A percentile compares a stretch with the other conserved stretches of the same genome.
These are phyloP conservation scores for Istiophorus platypterus DNA, from an alignment of 2,113 vertebrate species.

Conservation along the genomic window DNA sequence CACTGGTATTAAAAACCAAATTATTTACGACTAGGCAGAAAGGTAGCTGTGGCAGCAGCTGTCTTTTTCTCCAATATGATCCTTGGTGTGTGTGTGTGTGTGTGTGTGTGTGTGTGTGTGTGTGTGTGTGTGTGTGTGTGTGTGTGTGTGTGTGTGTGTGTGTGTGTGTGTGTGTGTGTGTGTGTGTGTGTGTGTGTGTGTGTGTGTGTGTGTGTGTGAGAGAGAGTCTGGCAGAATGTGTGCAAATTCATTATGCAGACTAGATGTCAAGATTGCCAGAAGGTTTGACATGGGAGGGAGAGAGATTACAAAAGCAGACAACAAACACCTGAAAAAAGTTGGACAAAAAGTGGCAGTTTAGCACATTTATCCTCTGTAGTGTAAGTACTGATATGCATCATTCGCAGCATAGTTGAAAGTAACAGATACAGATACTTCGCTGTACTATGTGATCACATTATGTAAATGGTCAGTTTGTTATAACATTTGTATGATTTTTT, in stretches of 20 bases:
- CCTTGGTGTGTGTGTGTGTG: not conserved
- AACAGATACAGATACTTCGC: not conserved
- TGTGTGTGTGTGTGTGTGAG: conserved; percentile 15
- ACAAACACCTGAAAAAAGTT: conserved; percentile 1
- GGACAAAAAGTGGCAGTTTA: conserved; percentile 7
- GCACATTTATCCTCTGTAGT: not conserved
- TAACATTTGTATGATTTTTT: too few relatives aligned
- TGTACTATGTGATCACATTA: not conserved
- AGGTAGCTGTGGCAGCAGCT: conserved; percentile 28
- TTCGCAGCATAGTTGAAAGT: not conserved
- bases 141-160: conserved; percentile 5
- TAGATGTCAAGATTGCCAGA: conserved; percentile 20
- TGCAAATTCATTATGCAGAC: conserved; percentile 8
- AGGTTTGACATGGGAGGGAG: not conserved
- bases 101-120: not conserved
- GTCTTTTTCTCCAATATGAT: conserved; percentile 14
- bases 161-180: conserved; percentile 10
- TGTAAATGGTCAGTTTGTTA: not conserved
- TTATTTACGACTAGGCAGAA: conserved; percentile 42
- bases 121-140: not conserved
- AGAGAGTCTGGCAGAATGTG: not conserved
- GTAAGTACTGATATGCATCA: not conserved
- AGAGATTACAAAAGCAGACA: conserved; percentile 14
- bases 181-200: conserved; percentile 16
- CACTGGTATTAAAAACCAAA: conserved; percentile 37